These are phyloP conservation scores for Lepidurus apus DNA, from an alignment of 1,140 invertebrate genomes.

Conservation along the genomic window DNA sequence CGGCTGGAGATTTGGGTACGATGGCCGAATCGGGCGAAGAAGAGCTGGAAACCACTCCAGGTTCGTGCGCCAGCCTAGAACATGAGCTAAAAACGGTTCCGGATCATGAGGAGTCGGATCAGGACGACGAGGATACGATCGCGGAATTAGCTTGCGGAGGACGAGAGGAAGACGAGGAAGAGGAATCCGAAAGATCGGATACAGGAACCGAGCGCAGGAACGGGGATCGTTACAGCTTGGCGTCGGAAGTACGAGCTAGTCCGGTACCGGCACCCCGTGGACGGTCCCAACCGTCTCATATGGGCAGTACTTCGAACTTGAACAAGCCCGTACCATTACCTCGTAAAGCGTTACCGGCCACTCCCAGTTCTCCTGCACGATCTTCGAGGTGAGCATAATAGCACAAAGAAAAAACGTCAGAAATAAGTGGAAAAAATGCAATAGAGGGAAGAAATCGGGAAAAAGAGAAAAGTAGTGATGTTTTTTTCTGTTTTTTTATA, in stretches of 20 bases:
- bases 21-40: constrained; percentile 34
- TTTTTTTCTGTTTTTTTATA: not conserved
- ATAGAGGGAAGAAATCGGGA: too few species aligned
- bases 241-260: not conserved
- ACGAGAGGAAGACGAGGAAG: not conserved
- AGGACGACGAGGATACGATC: constrained; percentile 25
- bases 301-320: constrained; percentile 3
- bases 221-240: not conserved
- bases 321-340: not conserved
- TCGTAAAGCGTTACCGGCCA: constrained; percentile 2
- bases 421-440: too few species aligned
- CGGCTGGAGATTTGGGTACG: constrained; percentile 38
- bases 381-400: not conserved
- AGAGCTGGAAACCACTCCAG: constrained; percentile 34
- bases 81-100: constrained; percentile 25
- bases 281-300: not conserved
- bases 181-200: not conserved
- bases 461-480: not conserved
- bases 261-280: constrained; percentile 5
- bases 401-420: not conserved
- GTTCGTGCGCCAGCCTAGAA: constrained; percentile 22
- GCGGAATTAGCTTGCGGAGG: constrained; percentile 9
- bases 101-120: constrained; percentile 25
- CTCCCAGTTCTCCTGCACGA: not conserved
- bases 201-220: not conserved